Base-by-base conservation (phyloP, 2,888 invertebrate species). In the Dicranocentrus wangi region DNA sequence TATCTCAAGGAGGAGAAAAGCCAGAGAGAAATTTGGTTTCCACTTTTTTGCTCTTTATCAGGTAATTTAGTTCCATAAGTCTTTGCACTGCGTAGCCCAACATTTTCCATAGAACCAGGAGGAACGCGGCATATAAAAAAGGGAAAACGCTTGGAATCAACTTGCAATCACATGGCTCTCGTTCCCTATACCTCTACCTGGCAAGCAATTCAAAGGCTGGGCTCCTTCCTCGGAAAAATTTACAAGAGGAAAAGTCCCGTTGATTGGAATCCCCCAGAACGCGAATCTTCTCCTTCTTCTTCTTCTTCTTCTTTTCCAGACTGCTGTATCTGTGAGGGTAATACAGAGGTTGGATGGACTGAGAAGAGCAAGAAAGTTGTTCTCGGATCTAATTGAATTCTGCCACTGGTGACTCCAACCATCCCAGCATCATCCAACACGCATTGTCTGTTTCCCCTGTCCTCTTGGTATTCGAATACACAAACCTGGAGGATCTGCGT, bases 361-460 rank as follows among this genome's bases (percentile, higher is more conserved):
- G n/a, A n/a, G 7, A 47, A 28, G 13, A 28, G 19, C 58, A 61
- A 21, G 53, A 21, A 61, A 60, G 61, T 60, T 60, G 42, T 71
- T 27, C 47, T 17, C 10, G 58, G 47, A 61, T 61, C 28, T 71
- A 71, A 71, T 71, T 71, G 71, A 71, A 71, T 71, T 61, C 47
- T 61, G 28, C 60, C 47, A 8, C 21, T 61, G 28, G 60, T 43
- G 39, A 23, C 58, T 70, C n/a, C 55, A 55, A 21, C 0, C 32
- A 55, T 1, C 17, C 58, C 23, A 25, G 7, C 51, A 53, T 21
- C 39, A 58, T 58, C 3, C 5, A 51, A 51, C 3, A n/a, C n/a
- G n/a, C n/a, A n/a, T n/a, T n/a, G n/a, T n/a, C n/a, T n/a, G n/a
- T n/a, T n/a, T n/a, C 51, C 19, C 5, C 8, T 51, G n/a, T n/a